Evolutionary conservation across 2,113 vertebrate genomes (phyloP).

Genomic region (Carassius auratus): DNA sequence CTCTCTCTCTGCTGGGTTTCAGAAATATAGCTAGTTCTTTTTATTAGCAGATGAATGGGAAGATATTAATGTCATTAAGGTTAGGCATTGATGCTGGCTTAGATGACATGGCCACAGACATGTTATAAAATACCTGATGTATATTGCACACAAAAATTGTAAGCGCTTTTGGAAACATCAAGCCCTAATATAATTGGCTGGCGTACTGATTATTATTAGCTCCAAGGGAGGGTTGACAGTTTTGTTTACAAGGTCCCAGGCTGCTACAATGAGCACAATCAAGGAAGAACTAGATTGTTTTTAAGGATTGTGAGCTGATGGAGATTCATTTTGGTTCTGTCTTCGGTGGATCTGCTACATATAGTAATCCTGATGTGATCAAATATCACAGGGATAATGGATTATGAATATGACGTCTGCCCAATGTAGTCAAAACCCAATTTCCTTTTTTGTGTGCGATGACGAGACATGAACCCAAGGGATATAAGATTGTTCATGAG

Average conservation of each 20-base stretch:
- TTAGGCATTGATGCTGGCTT: not conserved
- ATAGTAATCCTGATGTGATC: constrained; percentile 26
- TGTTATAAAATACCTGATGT: not conserved
- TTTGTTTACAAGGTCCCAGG: not conserved
- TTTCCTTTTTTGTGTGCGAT: not conserved
- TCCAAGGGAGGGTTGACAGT: not conserved
- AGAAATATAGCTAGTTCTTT: not conserved
- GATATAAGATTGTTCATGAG: constrained; percentile 1
- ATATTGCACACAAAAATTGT: not conserved
- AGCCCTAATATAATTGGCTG: not conserved
- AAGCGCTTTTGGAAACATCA: not conserved
- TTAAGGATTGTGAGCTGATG: not conserved
- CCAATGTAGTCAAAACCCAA: constrained; percentile 20
- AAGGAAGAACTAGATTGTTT: not conserved
- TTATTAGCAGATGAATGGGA: not conserved
- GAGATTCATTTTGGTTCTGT: not conserved
- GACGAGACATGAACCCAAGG: not conserved
- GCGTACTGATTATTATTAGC: not conserved
- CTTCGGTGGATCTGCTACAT: not conserved
- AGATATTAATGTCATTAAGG: not conserved
- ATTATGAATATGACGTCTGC: not conserved
- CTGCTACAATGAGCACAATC: not conserved
- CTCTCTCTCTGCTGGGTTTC: not conserved
- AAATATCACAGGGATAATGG: not conserved
- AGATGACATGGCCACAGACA: not conserved